These are phyloP conservation scores for Petaurus breviceps DNA, from an alignment of 2,113 vertebrate genomes.

Conservation along the genomic window DNA sequence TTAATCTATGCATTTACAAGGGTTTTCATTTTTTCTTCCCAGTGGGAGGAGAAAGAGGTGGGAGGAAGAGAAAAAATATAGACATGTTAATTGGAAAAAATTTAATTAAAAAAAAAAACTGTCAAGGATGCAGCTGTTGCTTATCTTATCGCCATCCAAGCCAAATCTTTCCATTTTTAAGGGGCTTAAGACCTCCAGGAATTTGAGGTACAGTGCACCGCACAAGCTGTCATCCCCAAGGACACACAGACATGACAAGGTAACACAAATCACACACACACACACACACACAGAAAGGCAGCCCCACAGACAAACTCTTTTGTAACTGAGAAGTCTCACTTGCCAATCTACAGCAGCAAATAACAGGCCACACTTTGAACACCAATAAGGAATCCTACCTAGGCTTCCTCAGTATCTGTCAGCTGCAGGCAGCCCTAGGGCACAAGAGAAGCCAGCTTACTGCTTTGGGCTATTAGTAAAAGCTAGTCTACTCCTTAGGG, in stretches of 20 bases:
- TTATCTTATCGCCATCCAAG: not conserved
- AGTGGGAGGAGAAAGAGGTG: not conserved
- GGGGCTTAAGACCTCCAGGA: not conserved
- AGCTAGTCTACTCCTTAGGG: not conserved
- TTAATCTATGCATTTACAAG: not conserved
- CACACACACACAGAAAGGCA: not conserved
- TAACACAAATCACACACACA: not conserved
- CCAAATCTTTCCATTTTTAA: not conserved
- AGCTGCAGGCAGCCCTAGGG: not conserved
- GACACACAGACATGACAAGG: not conserved
- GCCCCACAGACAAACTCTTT: not conserved
- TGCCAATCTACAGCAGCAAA: not conserved
- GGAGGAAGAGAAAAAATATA: not conserved
- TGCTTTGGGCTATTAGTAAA: not conserved
- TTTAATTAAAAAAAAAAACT: not conserved
- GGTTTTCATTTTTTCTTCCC: not conserved
- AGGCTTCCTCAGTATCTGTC: not conserved
- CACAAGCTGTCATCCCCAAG: not conserved
- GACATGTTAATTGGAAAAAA: not conserved
- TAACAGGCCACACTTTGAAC: not conserved
- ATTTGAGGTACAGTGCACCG: not conserved
- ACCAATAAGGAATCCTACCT: not conserved
- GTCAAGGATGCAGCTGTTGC: not conserved
- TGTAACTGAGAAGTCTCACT: not conserved
- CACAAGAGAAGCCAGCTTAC: not conserved